Base-by-base conservation (phyloP, 92 coral and sea anemone species). In the Palythoa caribaeorum region DNA sequence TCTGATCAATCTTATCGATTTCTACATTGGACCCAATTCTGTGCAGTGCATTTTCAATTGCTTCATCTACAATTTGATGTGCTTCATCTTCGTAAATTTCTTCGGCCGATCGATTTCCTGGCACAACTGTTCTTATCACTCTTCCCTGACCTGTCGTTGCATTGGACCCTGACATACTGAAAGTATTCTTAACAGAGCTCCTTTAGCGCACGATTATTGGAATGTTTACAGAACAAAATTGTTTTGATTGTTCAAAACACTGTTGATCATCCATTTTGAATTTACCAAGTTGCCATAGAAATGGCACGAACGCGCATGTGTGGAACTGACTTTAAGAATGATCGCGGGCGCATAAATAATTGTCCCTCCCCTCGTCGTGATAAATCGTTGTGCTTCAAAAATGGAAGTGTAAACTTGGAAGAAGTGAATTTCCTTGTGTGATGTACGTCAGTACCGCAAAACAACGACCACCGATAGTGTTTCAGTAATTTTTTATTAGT, bases 61-160 rank as follows among this genome's bases (percentile, higher is more conserved):
- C 99, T 66, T 96, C 98, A 83, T 97, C 99, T 9, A 97, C 99
- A 44, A 97, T 94, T 70, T 96, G 94, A 73, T 94, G 97, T 20
- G 98, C 99, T 91, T 97, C 99, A 3, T 92, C 90, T 68, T 93
- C 96, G 91, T 95, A 97, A 60, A 94, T 92, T 63, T 95, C 92
- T 0, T 95, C 98, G 11, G 91, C 66, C 5, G 87, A 88, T 57
- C 98, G 94, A 90, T 92, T 93, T 87, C 98, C 98, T 0, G 94
- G 96, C 0, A 95, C 98, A 2, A 95, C 87, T 38, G 96, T 95
- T 39, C 93, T 90, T 8, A 88, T 47, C 28, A 94, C 71, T 28
- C 92, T 78, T 48, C 80, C 85, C 17, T 90, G 79, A 36, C 83
- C 76, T 73, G 63, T 38, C 77, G 88, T 91, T 71, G 59, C 39